These are phyloP conservation scores for Sinocyclocheilus anshuiensis DNA, from an alignment of 2,113 vertebrate genomes.

Conservation along the genomic window DNA sequence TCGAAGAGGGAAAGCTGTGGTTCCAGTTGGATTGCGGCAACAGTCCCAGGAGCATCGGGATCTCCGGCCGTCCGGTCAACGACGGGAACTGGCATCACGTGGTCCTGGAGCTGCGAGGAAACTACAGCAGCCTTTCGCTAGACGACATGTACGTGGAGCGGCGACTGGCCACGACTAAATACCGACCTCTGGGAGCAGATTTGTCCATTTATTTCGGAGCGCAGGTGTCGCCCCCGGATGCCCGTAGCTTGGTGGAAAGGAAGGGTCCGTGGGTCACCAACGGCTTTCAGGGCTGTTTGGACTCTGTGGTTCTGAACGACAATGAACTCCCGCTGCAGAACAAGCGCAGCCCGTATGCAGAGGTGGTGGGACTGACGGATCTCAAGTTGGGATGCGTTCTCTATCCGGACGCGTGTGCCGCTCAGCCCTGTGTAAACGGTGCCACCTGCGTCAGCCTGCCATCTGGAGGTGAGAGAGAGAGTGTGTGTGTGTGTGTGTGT, in stretches of 20 bases:
- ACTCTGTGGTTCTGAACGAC: slow-evolving; percentile 88
- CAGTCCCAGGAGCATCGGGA: slow-evolving; percentile 84
- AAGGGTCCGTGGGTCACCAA: slow-evolving; percentile 81
- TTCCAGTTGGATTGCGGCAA: slow-evolving; percentile 89
- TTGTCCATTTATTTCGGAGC: slow-evolving; percentile 91
- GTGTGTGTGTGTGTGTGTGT: slow-evolving; percentile 56
- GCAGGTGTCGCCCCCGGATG: slow-evolving; percentile 80
- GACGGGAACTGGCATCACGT: slow-evolving; percentile 96
- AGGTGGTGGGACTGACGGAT: slow-evolving; percentile 91
- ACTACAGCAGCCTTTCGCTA: slow-evolving; percentile 90
- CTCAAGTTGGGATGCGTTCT: slow-evolving; percentile 93
- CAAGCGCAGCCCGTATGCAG: slow-evolving; percentile 89
- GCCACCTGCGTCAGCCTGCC: slow-evolving; percentile 86
- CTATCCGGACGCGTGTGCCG: slow-evolving; percentile 87
- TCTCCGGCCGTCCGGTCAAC: slow-evolving; percentile 87
- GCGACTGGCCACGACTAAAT: slow-evolving; percentile 80
- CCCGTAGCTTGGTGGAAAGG: slow-evolving; percentile 80
- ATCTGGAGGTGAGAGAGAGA: slow-evolving; percentile 83
- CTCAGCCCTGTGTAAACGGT: slow-evolving; percentile 87
- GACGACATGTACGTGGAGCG: slow-evolving; percentile 93
- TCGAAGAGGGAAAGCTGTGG: slow-evolving; percentile 91
- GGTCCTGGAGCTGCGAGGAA: slow-evolving; percentile 89
- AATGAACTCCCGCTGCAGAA: slow-evolving; percentile 92
- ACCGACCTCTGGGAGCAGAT: slow-evolving; percentile 79
- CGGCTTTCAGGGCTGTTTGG: slow-evolving; percentile 96